phyloP scores from a whole-genome alignment of 2,797 vertebrate species.

The Rhynchonycteris naso region DNA sequence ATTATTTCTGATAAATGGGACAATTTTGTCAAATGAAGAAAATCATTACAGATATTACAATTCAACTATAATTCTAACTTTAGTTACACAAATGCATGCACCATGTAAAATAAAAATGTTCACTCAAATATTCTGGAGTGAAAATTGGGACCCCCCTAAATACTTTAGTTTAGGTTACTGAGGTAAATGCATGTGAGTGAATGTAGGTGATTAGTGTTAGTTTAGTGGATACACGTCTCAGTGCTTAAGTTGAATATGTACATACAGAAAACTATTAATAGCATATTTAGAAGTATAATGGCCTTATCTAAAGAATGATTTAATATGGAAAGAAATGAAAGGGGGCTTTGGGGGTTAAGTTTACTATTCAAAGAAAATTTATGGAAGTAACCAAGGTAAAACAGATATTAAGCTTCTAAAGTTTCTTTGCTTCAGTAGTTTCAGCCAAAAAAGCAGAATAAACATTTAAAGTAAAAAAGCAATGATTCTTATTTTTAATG shows the following conservation, averaged over 20 bases:
- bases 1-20: background rate
- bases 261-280: background rate
- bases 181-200: background rate
- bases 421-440: constrained; percentile 45
- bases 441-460: background rate
- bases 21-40: background rate
- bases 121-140: constrained; percentile 1
- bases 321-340: constrained; percentile 49
- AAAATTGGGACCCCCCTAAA: background rate
- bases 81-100: background rate
- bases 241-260: background rate
- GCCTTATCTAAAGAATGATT: background rate
- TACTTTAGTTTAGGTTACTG: constrained; percentile 28
- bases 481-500: background rate
- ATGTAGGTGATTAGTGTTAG: background rate
- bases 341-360: background rate
- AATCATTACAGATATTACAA: constrained; percentile 32
- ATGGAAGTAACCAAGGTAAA: constrained; percentile 42
- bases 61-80: constrained; percentile 14
- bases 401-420: constrained; percentile 57
- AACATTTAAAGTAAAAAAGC: constrained; percentile 42
- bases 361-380: constrained; percentile 37
- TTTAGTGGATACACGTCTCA: background rate
- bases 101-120: constrained; percentile 9
- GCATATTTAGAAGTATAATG: constrained; percentile 4